Evolutionary conservation across 2,888 invertebrate species (phyloP), one percentile per base, ranked within the genome.

Genomic region (Carpatolechia fugitivella): DNA sequence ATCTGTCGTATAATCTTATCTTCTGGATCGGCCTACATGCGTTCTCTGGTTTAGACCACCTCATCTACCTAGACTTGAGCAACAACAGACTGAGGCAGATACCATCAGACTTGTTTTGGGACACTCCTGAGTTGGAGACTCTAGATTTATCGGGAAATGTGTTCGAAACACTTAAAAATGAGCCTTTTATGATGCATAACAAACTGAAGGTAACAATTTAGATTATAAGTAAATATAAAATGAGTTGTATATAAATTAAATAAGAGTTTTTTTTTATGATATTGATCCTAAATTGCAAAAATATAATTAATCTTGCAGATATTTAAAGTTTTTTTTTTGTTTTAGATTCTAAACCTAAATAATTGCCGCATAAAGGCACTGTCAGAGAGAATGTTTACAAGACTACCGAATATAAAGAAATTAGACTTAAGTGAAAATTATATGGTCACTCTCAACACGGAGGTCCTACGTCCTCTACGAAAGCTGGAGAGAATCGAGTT

Each of bases 111-210:
- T 73, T 94, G 55, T 92, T 94, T 64, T 91, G 91, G 77, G 85
- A 91, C 35, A 92, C 93, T 14, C 79, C 81, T 1, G 76, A 83
- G 16, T 73, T 94, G 6, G 74, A 85, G 18, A 85, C 83, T 47
- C 73, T 94, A 0, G 93, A 93, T 69, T 74, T 94, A 54, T 92
- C 92, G 41, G 91, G 91, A 11, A 94, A 94, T 68, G 92, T 93
- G 55, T 91, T 94, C 60, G 91, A 91, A 68, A 75, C 79, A 0
- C 68, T 93, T 1, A 85, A 85, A 57, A 87, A 91, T 66, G 90
- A 90, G 58, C 92, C 93, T 0, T 77, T 92, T 54, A 59, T 94
- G n/a, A 88, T 89, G 68, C 92, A 93, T 65, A 70, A 72, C 1
- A 85, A 90, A 56, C 70, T 92, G 40, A 82, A 89, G 82, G 92